Base-by-base conservation (phyloP, 1,140 invertebrate species). In the Drosophila funebris region DNA sequence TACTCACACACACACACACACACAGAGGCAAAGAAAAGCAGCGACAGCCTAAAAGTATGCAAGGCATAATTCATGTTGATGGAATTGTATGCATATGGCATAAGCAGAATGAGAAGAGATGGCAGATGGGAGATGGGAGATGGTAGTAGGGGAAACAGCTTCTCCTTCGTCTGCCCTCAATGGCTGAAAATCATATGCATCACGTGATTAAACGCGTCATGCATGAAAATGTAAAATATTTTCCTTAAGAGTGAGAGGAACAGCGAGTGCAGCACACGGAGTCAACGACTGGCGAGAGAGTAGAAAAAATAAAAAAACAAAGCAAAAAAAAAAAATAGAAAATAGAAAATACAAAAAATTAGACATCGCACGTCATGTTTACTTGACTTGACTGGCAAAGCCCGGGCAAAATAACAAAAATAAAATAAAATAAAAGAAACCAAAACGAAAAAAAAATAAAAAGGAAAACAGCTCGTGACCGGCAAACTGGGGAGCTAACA, bases 121-220 rank as follows among this genome's bases (percentile, higher is more conserved):
- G 13, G 39, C 6, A 0, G 13, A n/a, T 36, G 46, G 56, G 27
- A 22, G 24, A 39, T 46, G 27, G 13, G 27, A 18, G 7, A 4
- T 43, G 37, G 22, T 41, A 9, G 27, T 1, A 22, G 14, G 20
- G 22, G 18, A 16, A 20, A 24, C n/a, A 6, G 53, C 4, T 24
- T 13, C 18, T 37, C 44, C 27, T 22, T 46, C 22, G 50, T 43
- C 29, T 63, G 41, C 60, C 70, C 44, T 73, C 70, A 69, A 67
- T 46, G 80, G 80, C 76, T 81, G 80, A 87, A 90, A 90, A 90
- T 90, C 85, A 89, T 90, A 90, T 90, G 85, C 85, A 90, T 90
- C 85, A 90, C 85, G 85, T 90, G 85, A 90, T 82, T 90, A 90
- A 90, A 90, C 85, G 85, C 85, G 85, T 90, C 85, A 90, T 90